Evolutionary conservation across 2,888 invertebrate genomes (phyloP), one percentile per base, ranked within the genome.

Genomic region (Megastigmus dorsalis): DNA sequence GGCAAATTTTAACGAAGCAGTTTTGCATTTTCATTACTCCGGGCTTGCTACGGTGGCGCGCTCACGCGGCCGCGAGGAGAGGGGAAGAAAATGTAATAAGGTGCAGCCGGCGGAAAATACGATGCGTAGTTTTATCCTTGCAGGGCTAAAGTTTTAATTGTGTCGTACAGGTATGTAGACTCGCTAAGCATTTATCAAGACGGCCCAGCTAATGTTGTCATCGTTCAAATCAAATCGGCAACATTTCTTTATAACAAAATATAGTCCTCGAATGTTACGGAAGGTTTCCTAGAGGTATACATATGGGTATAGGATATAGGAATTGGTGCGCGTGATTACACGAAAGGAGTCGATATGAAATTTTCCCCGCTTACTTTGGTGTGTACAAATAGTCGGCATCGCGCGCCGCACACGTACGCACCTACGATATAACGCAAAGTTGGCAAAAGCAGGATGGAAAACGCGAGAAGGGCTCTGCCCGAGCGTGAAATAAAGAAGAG

Each of bases 401-500:
- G 3, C 33, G 15, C 36, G 28, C 7, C 23, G 23, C n/a, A 4
- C 38, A 13, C 18, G 41, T 50, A 6, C 20, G 13, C 23, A 33
- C 23, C 63, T 63, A n/a, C n/a, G n/a, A n/a, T n/a, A n/a, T n/a
- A n/a, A n/a, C n/a, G n/a, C n/a, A n/a, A n/a, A n/a, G n/a, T n/a
- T n/a, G n/a, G 63, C 75, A 77, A 74, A 68, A 63, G 74, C 72
- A 74, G 52, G 60, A 62, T 43, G n/a, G 77, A 20, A 62, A 62
- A 54, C 41, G 48, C 33, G 23, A 20, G 28, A 28, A 50, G 48
- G 23, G 55, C 50, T n/a, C n/a, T 41, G 57, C 74, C 72, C 82
- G 78, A 80, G 80, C 81, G 77, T 81, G 81, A 84, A 83, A 84
- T 83, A 82, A 83, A 83, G 81, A 79, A 80, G 77, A 74, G 45